These are phyloP conservation scores for Drosophila siamana DNA, from an alignment of 2,888 invertebrate genomes.

Conservation along the genomic window DNA sequence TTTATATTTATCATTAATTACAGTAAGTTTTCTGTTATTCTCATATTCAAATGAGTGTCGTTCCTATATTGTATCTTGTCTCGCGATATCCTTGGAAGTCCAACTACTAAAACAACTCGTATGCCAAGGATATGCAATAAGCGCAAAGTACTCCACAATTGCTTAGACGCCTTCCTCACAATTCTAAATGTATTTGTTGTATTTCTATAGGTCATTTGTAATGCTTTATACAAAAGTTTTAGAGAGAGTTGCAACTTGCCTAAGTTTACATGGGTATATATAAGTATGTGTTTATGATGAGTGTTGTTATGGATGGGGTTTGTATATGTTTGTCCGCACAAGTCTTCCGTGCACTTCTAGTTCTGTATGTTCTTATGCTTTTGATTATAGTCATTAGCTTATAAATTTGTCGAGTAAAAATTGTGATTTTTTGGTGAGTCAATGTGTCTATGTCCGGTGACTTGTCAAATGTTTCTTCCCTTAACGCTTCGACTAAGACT, in stretches of 20 bases:
- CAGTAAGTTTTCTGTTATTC: conserved; percentile 48
- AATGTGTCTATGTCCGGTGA: conserved; percentile 5
- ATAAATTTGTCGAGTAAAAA: conserved; percentile 39
- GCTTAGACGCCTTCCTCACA: conserved; percentile 47
- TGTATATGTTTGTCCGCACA: conserved; percentile 32
- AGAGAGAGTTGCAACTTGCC: conserved; percentile 39
- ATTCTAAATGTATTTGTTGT: conserved; percentile 21
- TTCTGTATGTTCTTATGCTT: conserved; percentile 20
- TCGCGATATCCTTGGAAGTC: conserved; percentile 56
- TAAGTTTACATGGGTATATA: conserved; percentile 28
- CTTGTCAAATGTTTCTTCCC: background rate
- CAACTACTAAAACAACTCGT: conserved; percentile 51
- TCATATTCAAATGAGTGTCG: conserved; percentile 8
- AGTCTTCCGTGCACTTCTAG: conserved; percentile 59
- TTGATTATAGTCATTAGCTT: conserved; percentile 36
- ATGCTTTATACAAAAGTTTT: conserved; percentile 69
- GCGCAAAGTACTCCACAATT: conserved; percentile 71
- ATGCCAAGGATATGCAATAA: conserved; percentile 58
- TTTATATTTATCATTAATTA: conserved; percentile 38
- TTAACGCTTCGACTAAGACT: conserved; percentile 4
- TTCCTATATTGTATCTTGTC: conserved; percentile 38
- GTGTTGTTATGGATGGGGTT: conserved; percentile 11
- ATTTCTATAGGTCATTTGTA: conserved; percentile 9
- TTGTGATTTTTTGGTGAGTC: conserved; percentile 17
- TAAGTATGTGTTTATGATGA: conserved; percentile 1